A percentile compares a stretch with the other conserved stretches of the same genome.
These are phyloP conservation scores for Euleptes europaea DNA, from an alignment of 2,113 vertebrate genomes.

Conservation along the genomic window DNA sequence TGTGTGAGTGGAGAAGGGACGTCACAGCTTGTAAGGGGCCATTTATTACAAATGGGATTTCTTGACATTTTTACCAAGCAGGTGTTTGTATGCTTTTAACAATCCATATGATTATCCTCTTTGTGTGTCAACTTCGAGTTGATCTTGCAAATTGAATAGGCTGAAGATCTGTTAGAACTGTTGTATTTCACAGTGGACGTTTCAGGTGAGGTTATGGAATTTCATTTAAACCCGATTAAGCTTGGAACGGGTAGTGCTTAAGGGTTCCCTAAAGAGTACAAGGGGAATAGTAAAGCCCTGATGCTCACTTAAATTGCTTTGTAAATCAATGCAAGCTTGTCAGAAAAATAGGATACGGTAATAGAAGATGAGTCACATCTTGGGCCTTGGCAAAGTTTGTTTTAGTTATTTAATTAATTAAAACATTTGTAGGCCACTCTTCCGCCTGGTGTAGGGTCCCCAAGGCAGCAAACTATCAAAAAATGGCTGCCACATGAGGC, in stretches of 20 bases:
- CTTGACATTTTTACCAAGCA: no score
- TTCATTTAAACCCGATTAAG: conserved; percentile 66
- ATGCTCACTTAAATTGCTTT: conserved; percentile 36
- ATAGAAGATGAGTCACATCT: background rate
- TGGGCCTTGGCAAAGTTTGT: no score
- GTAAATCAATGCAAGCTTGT: conserved; percentile 1
- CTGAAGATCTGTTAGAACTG: conserved; percentile 35
- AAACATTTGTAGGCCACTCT: no score
- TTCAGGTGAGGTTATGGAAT: conserved; percentile 51
- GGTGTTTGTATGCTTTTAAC: no score
- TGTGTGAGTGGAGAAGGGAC: no score
- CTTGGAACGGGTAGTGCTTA: conserved; percentile 24
- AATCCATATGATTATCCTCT: background rate
- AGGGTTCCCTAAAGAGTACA: conserved; percentile 32
- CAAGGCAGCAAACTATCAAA: no score
- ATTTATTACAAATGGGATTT: no score
- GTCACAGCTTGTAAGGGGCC: no score
- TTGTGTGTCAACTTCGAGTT: background rate
- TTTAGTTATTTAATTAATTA: no score
- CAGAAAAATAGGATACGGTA: background rate
- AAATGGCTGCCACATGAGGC: no score
- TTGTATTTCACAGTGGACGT: conserved; percentile 20
- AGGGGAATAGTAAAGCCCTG: conserved; percentile 35
- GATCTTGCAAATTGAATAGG: background rate
- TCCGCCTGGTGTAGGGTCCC: no score